These are phyloP conservation scores for Falcunculus frontatus DNA, from an alignment of 2,113 vertebrate species.

Conservation along the genomic window DNA sequence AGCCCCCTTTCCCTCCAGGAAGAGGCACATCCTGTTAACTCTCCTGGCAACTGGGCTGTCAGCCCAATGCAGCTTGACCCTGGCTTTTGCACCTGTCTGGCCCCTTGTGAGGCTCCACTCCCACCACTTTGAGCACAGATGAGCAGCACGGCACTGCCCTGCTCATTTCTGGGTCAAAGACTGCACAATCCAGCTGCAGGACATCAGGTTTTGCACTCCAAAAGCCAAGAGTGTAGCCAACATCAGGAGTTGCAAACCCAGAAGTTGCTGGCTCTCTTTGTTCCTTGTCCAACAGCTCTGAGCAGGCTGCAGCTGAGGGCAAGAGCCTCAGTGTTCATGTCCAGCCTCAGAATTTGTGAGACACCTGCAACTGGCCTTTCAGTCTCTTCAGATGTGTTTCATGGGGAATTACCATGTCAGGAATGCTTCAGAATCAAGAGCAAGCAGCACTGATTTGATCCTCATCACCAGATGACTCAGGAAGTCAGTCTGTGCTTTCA, in stretches of 20 bases:
- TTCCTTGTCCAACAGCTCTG: neutral
- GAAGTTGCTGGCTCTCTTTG: neutral
- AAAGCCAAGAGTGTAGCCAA: neutral
- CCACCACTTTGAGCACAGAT: neutral
- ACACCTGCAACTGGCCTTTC: neutral
- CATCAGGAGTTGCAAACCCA: neutral
- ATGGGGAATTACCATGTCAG: neutral
- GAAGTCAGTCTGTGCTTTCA: neutral
- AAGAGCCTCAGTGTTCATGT: neutral
- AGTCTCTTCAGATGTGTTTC: neutral
- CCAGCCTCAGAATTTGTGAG: neutral
- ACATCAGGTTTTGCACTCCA: neutral
- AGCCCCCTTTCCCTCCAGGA: neutral
- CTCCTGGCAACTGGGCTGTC: neutral
- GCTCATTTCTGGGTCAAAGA: neutral
- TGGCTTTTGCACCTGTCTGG: fast-evolving
- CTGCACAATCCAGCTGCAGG: neutral
- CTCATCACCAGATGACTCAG: neutral
- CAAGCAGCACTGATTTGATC: neutral
- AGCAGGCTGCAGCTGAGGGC: neutral
- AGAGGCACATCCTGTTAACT: neutral
- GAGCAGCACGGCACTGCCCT: neutral
- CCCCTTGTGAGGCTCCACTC: neutral
- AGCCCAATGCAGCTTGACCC: fast-evolving
- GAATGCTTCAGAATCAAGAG: neutral